These are phyloP conservation scores for Embidobia sp. DNA, from an alignment of 2,888 invertebrate species.

Conservation along the genomic window DNA sequence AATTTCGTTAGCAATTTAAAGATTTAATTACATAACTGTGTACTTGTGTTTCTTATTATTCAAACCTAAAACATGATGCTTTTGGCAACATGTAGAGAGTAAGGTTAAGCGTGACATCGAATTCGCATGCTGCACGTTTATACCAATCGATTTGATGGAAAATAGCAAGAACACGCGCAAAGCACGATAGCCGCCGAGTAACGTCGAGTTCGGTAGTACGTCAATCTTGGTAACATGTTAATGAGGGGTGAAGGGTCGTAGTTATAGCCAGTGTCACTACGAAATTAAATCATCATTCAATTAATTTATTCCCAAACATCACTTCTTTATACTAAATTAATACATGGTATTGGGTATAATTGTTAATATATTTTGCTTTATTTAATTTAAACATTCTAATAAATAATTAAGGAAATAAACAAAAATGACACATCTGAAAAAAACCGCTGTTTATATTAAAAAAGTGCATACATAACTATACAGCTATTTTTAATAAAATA, in stretches of 20 bases:
- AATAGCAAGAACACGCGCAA: slow-evolving; percentile 24
- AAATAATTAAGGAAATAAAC: too few relatives aligned
- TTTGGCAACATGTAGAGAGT: too few relatives aligned
- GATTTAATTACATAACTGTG: slow-evolving; percentile 51
- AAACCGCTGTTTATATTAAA: too few relatives aligned
- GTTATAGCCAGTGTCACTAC: slow-evolving; percentile 3
- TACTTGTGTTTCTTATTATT: slow-evolving; percentile 40
- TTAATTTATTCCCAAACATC: too few relatives aligned
- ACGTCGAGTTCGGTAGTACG: slow-evolving; percentile 21
- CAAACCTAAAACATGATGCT: slow-evolving; percentile 45
- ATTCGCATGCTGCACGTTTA: slow-evolving; percentile 39
- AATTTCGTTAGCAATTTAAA: too few relatives aligned
- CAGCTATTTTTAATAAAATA: too few relatives aligned
- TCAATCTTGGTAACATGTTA: slow-evolving; percentile 53
- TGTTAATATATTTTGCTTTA: too few relatives aligned
- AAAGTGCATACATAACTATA: too few relatives aligned
- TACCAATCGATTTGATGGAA: slow-evolving; percentile 53
- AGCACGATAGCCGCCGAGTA: slow-evolving; percentile 19
- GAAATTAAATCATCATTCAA: slow-evolving; percentile 15
- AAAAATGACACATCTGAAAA: too few relatives aligned
- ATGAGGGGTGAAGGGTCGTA: slow-evolving; percentile 32
- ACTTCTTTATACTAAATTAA: too few relatives aligned
- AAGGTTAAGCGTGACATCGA: slow-evolving; percentile 41
- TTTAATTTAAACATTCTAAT: too few relatives aligned
- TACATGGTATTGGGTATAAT: too few relatives aligned